phyloP scores from a whole-genome alignment of 2,888 invertebrate genomes.

The Synanthedon formicaeformis region DNA sequence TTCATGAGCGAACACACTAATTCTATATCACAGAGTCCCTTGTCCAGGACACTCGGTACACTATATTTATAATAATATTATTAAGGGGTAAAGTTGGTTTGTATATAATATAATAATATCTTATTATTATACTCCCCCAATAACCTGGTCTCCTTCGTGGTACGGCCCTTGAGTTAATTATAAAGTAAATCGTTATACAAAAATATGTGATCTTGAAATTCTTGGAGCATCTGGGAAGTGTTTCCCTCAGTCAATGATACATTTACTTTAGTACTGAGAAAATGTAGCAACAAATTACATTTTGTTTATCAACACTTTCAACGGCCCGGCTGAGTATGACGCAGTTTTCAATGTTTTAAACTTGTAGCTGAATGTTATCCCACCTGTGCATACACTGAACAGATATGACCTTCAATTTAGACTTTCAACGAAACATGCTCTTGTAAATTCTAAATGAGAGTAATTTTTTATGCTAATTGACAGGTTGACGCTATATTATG shows the following conservation, averaged over 20 bases:
- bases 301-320: constrained; percentile 4
- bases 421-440: no score
- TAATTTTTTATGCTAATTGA: no score
- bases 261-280: constrained; percentile 3
- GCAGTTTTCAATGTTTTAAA: neutral
- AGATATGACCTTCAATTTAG: constrained; percentile 8
- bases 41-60: no score
- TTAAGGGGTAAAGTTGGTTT: no score
- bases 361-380: constrained; percentile 1
- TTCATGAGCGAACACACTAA: no score
- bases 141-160: neutral
- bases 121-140: neutral
- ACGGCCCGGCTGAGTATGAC: neutral
- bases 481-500: no score
- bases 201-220: constrained; percentile 11
- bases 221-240: constrained; percentile 15
- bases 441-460: no score
- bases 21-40: no score
- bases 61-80: no score
- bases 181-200: neutral
- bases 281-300: constrained; percentile 7
- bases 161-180: neutral
- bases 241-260: constrained; percentile 6
- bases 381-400: constrained; percentile 9
- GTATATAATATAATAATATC: no score